Conservation (phyloP, 1,140 invertebrate genomes). For the Brachystomella parvula region DNA sequence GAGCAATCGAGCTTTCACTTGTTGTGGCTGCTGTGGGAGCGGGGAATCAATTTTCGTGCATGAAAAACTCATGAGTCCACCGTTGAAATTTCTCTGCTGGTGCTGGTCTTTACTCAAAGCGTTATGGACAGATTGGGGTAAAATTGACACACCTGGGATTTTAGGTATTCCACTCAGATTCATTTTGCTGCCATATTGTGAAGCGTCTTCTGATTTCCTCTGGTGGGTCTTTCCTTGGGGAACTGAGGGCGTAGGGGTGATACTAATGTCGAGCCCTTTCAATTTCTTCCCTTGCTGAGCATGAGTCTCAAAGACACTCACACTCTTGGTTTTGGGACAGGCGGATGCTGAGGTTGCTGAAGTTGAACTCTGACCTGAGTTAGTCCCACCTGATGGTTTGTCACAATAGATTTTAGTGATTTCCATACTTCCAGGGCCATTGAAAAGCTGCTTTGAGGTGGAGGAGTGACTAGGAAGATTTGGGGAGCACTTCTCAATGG, state of each 20-base stretch:
- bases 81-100: background rate
- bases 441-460: conserved; percentile 29
- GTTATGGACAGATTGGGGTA: conserved; percentile 4
- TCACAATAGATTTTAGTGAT: conserved; percentile 38
- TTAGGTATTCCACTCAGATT: background rate
- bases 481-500: conserved; percentile 18
- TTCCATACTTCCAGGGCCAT: conserved; percentile 37
- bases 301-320: conserved; percentile 19
- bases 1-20: background rate
- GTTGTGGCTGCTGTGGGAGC: background rate
- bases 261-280: conserved; percentile 36
- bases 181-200: background rate
- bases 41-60: background rate
- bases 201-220: background rate
- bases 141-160: conserved; percentile 16
- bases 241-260: conserved; percentile 19
- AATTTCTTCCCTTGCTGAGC: conserved; percentile 28
- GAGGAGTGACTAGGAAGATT: conserved; percentile 9
- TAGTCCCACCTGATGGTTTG: background rate
- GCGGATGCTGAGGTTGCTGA: background rate
- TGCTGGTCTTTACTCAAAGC: background rate
- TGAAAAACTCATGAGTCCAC: conserved; percentile 11
- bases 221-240: background rate
- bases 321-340: conserved; percentile 7
- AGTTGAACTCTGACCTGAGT: background rate